These are phyloP conservation scores for Brienomyrus longianalis DNA, from an alignment of 2,113 vertebrate species.

Conservation along the genomic window DNA sequence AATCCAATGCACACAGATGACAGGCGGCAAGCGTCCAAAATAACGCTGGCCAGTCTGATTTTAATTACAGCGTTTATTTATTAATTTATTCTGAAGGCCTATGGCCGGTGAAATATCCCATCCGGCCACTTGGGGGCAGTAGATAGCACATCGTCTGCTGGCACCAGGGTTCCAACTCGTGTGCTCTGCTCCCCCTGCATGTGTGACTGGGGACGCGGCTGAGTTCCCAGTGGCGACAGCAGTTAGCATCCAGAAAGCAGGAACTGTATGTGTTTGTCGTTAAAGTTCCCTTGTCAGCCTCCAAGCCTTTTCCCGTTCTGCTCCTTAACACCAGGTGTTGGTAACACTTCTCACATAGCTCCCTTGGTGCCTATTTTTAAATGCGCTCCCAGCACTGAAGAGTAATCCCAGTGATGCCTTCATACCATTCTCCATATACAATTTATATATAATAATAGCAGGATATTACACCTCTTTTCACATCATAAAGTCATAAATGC, in stretches of 20 bases:
- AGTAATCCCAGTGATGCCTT: neutral
- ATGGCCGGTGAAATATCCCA: neutral
- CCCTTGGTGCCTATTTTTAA: neutral
- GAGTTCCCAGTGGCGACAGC: neutral
- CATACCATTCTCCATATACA: neutral
- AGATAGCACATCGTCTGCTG: neutral
- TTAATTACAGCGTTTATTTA: constrained; percentile 25
- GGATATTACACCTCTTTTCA: neutral
- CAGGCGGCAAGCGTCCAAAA: neutral
- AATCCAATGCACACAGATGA: constrained; percentile 9
- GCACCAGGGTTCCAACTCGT: neutral
- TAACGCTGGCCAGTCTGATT: constrained; percentile 19
- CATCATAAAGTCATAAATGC: neutral
- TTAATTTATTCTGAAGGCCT: constrained; percentile 6
- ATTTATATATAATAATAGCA: neutral
- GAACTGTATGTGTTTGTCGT: neutral
- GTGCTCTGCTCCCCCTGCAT: neutral
- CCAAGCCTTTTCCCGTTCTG: neutral
- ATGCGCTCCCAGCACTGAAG: neutral
- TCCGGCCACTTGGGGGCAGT: neutral
- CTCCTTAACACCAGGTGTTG: neutral
- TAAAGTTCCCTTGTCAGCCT: neutral
- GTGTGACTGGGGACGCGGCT: neutral
- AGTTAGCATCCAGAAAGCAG: neutral
- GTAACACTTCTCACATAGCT: neutral